Evolutionary conservation across 1,140 invertebrate genomes (phyloP), one percentile per base, ranked within the genome.

Genomic region (Papilio aristodemus): DNA sequence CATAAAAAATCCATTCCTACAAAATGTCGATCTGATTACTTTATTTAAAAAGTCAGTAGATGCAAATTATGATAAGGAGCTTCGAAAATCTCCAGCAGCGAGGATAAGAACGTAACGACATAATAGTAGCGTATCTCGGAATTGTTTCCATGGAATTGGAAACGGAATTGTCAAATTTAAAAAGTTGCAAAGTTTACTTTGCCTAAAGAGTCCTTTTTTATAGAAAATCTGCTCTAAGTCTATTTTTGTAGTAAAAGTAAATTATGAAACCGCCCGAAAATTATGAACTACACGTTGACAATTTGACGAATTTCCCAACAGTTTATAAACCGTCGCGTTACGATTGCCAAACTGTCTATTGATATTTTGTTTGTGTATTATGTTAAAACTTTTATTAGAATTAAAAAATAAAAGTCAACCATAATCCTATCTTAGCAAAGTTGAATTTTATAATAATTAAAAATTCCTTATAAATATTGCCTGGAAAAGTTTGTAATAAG

Each of bases 61-160:
- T 54, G 46, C 46, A 54, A 54, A 25, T 54, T 54, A 54, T 54
- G 46, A 54, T 54, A 54, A 22, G 46, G n/a, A 9, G 46, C 46
- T 54, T 19, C 22, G 46, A 54, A 54, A 54, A 19, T 54, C 19
- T 54, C 19, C 19, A 54, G 46, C 2, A 50, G 19, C 8, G 41
- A 46, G 19, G 46, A 54, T 54, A 54, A 54, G 2, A 54, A 54
- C 43, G 17, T 46, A 19, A 17, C 19, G 46, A 54, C 17, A 54
- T 25, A 54, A 54, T 22, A 5, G 46, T 10, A 22, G 10, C 19
- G 17, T 22, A 22, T 22, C 19, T 54, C 22, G 14, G 46, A 25
- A 54, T 54, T 54, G 46, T 54, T 54, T 22, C 17, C 46, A 54
- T 25, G 46, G 22, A 54, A 54, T 11, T 22, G 19, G 10, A 54